Base-by-base conservation (phyloP, 2,797 vertebrate genomes). In the Mormyrops boulengeri region DNA sequence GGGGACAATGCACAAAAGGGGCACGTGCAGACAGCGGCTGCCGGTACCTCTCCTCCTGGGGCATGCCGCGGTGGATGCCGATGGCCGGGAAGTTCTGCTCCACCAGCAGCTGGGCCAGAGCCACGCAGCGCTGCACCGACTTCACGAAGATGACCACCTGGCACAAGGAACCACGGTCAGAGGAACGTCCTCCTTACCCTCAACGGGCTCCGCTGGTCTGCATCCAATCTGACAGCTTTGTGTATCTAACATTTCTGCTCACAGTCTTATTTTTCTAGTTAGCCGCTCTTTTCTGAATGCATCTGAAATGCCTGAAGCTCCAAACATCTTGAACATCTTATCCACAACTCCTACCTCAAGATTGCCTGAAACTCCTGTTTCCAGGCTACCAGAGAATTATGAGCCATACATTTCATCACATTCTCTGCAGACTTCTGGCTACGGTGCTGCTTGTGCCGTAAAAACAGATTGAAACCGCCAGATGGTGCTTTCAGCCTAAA, bases 121-220 rank as follows among this genome's bases (percentile, higher is more conserved):
- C 95, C 34, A 96, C 95, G 93, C 96, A 96, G 1, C 95, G 93
- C 90, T 96, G 96, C 84, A 96, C 95, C 0, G 95, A 95, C 93
- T 96, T 96, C 77, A 97, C 96, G 12, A 96, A 96, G 92, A 97
- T 97, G 93, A 97, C 96, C 93, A 97, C 96, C 96, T 97, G 66
- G 50, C 60, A 89, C 26, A 22, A 69, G 44, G 73, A 69, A 57
- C 52, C 30, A 22, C 1, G 17, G 17, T 88, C 22, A 80, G 87
- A 41, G 30, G 38, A 17, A n/a, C 1, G 26, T 55, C 30, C 47
- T 60, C 69, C 73, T 82, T 17, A 73, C 53, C 1, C 55, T 4
- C 19, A 62, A 73, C 14, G 55, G 8, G 2, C 26, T 87, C 49
- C 4, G 22, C 52, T 17, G 84, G 14, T 14, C 49, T 85, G 49